Evolutionary conservation across 1,140 invertebrate species (phyloP), one percentile per base, ranked within the genome.

Genomic region (Euglossa dilemma): DNA sequence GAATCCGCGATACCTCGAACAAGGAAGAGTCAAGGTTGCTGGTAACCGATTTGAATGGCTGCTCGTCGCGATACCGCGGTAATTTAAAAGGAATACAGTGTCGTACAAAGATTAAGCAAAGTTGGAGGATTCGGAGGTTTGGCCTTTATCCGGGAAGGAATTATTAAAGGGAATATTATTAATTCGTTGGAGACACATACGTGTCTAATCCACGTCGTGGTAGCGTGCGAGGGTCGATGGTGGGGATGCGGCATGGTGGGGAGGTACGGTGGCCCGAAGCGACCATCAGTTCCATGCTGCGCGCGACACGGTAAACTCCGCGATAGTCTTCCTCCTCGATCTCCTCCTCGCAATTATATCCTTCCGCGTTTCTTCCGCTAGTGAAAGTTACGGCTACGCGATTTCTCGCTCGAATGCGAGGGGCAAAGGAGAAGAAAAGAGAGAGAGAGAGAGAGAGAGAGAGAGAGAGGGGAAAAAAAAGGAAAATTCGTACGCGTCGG

Each of bases 201-300:
- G 16, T 47, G 69, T 0, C 25, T 74, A 70, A 83, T 77, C 7
- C 36, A 59, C 64, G 63, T 18, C 28, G 57, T 52, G 52, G 76
- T 72, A 83, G 43, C 67, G 14, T 82, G 45, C 45, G 28, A 20
- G 16, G 45, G n/a, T 59, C 43, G 72, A 18, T 45, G 25, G 89
- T 84, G 87, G 89, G 87, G 87, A 50, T 36, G 36, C 50, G 64
- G 50, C 20, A 82, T 67, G 64, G 88, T 81, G 87, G 83, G 83
- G 69, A 54, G 50, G 56, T 72, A 73, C 54, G 77, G 67, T 54
- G 67, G 67, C 75, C 78, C 79, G 78, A 82, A 73, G 67, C 73
- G 23, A 50, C 78, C 80, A 80, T 92, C 92, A 93, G 92, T 93
- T 89, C 77, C 89, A 90, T 90, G 91, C 87, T 85, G 88, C 80